A percentile compares a stretch with the other conserved stretches of the same genome.
These are phyloP conservation scores for Manduca sexta DNA, from an alignment of 1,140 invertebrate genomes.

Conservation along the genomic window DNA sequence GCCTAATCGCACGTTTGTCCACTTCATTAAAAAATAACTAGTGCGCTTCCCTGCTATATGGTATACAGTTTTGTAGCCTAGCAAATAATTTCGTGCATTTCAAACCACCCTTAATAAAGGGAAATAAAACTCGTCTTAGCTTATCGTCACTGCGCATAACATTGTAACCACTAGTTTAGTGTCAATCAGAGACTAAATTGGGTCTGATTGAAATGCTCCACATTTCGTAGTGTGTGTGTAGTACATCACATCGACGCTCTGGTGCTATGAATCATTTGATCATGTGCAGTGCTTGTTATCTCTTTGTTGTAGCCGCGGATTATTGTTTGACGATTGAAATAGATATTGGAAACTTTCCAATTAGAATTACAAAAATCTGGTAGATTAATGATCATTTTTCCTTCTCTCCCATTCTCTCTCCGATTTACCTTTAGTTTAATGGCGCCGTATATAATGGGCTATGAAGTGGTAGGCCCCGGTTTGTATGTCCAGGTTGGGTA, in stretches of 20 bases:
- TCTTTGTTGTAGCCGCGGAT: no score
- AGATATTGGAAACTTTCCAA: no score
- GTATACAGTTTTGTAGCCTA: conserved; percentile 1
- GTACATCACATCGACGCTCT: conserved; percentile 11
- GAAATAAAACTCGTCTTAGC: neutral
- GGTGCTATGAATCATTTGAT: neutral
- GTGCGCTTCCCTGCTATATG: conserved; percentile 2
- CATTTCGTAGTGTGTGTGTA: conserved; percentile 35
- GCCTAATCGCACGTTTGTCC: neutral
- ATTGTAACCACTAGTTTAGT: neutral
- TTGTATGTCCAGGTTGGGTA: no score
- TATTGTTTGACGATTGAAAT: no score
- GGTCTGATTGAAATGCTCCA: conserved; percentile 50
- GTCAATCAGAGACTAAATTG: conserved; percentile 38
- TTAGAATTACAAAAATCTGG: no score
- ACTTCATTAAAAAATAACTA: conserved; percentile 7
- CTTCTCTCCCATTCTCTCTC: no score
- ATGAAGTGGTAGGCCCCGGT: no score
- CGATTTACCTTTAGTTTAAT: no score
- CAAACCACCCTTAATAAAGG: neutral
- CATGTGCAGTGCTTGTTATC: neutral
- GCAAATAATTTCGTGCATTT: neutral
- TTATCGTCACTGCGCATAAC: neutral
- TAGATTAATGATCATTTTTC: no score
- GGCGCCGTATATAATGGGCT: no score